Evolutionary conservation across 2,113 vertebrate species (phyloP).

Genomic region (Oreochromis aureus): DNA sequence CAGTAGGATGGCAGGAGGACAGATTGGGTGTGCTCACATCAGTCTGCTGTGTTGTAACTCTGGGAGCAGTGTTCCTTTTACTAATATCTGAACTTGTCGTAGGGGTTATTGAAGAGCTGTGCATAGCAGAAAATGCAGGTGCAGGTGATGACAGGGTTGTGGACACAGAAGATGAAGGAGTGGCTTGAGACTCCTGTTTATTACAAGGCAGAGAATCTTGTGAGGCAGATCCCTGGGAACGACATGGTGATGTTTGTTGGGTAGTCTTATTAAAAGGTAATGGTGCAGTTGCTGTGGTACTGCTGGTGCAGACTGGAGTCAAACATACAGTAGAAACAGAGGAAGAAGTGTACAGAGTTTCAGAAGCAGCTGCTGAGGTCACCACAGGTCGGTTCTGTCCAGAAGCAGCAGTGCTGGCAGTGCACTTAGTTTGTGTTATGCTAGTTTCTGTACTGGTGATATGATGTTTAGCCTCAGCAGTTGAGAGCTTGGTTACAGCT

Average conservation of each 20-base stretch:
- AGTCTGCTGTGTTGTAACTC: conserved; percentile 22
- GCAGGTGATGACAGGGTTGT: conserved; percentile 6
- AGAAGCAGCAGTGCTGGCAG: background rate
- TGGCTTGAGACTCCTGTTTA: conserved; percentile 23
- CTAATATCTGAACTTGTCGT: conserved; percentile 46
- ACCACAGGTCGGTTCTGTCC: conserved; percentile 19
- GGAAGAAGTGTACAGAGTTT: background rate
- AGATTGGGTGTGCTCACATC: conserved; percentile 10
- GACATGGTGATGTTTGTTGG: conserved; percentile 7
- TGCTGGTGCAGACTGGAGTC: conserved; percentile 14
- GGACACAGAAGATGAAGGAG: background rate
- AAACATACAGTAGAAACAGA: background rate
- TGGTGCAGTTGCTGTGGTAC: background rate
- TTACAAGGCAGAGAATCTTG: background rate
- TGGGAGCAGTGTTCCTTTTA: conserved; percentile 32
- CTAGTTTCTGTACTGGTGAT: background rate
- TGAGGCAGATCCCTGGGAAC: background rate
- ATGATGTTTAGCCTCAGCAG: conserved; percentile 21
- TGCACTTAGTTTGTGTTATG: conserved; percentile 28
- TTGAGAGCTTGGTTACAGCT: conserved; percentile 5
- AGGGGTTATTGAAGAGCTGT: background rate
- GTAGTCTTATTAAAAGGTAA: conserved; percentile 7
- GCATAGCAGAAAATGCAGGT: background rate
- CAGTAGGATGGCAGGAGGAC: conserved; percentile 30
- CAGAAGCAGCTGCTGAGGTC: background rate